Base-by-base conservation (phyloP, 2,113 vertebrate genomes). In the Antennarius striatus region DNA sequence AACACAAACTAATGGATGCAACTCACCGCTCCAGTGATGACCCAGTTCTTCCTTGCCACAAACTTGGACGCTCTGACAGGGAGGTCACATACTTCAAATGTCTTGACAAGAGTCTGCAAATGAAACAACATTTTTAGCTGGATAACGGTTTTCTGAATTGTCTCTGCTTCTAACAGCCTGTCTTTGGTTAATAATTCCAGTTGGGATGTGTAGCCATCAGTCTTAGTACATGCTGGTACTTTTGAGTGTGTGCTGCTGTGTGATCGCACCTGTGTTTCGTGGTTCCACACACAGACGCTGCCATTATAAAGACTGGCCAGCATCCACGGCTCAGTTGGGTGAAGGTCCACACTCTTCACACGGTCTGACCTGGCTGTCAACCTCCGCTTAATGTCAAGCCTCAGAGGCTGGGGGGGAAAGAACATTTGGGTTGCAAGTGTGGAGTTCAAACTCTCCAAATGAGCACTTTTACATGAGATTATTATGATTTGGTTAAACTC, bases 11-110 rank as follows among this genome's bases (percentile, higher is more conserved):
- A 8, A 4, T 15, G 32, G 4, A 67, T 30, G 13, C 28, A 22
- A 87, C 97, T 96, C 89, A 99, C 98, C 6, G 97, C 96, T 92
- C 98, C 98, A 32, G 98, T 96, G 62, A 99, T 96, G 73, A 99
- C 96, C 98, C 98, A 99, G 81, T 99, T 98, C 90, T 99, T 99
- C 53, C 98, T 95, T 0, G 98, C 98, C 68, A 99, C 96, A 59
- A 99, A 99, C 79, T 99, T 99, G 6, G 98, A 94, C n/a, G 98
- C 97, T 92, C 98, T 94, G 71, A 99, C 98, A 4, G 98, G 98
- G 62, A 99, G 91, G 75, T 99, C 97, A 60, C 98, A 99, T 3
- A 99, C 98, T 91, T 99, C 98, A 88, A 99, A 99, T 0, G 97
- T 99, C 92, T 99, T 99, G 84, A 99, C 98, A 43, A 99, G 89